Evolutionary conservation across 2,888 invertebrate genomes (phyloP), one percentile per base, ranked within the genome.

Genomic region (Dryocosmus kuriphilus): DNA sequence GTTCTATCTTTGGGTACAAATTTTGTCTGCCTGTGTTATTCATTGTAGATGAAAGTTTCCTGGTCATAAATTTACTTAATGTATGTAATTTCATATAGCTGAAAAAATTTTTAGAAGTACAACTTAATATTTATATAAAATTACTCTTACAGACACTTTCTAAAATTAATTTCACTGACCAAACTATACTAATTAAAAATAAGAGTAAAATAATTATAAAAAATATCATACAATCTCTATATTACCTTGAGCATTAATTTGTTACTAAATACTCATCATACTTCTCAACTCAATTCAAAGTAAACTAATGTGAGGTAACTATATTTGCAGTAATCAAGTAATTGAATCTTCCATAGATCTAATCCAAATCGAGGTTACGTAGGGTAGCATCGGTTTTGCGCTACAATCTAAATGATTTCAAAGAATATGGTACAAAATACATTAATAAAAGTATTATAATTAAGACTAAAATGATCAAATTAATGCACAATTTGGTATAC

Each of bases 271-370:
- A 71, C 30, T 71, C 30, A 67, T 67, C 24, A 51, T 41, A 41
- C 16, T 27, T 71, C 46, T 67, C 5, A 51, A 30, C 14, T 30
- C 51, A 71, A 71, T 71, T 51, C n/a, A n/a, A 71, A 30, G 71
- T 67, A 71, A 71, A 51, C 51, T 71, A 71, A 46, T 30, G 51
- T 51, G 51, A 30, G 41, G 71, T 71, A 71, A 46, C 71, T 67
- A 41, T 30, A 71, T 71, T 71, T 71, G 51, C 51, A 51, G 71
- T 71, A 71, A 71, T 71, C 71, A 71, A 71, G 51, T 71, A 71
- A 71, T 71, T 71, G 71, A 71, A 71, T 71, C 71, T 71, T 71
- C 30, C 71, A 71, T 71, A 71, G 51, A 71, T 71, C 27, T 51
- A 71, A 71, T 71, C 51, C 51, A 71, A 51, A 71, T 51, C 41